Conservation (phyloP, 2,888 invertebrate species). For the Chrysolina oricalcia region DNA sequence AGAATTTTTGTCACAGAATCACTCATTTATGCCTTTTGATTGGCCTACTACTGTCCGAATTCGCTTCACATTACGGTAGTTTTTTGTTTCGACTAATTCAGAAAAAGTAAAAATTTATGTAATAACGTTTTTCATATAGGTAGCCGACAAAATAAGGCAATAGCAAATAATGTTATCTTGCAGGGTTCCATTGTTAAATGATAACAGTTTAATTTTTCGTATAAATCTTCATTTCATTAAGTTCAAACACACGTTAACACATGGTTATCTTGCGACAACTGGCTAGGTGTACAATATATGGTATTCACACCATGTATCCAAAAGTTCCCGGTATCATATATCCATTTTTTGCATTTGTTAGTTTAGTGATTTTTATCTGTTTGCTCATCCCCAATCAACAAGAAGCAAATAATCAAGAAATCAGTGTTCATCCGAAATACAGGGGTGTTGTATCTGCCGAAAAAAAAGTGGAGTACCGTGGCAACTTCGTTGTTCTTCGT, state of each 20-base stretch:
- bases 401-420: background rate
- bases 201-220: background rate
- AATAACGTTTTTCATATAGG: background rate
- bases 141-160: background rate
- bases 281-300: too few species aligned
- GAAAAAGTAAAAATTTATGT: too few species aligned
- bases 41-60: too few species aligned
- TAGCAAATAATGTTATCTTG: constrained; percentile 1
- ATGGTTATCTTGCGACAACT: background rate
- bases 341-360: constrained; percentile 10
- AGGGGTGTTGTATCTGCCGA: background rate
- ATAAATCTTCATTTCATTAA: background rate
- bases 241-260: background rate
- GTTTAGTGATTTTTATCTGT: constrained; percentile 1
- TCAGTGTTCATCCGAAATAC: background rate
- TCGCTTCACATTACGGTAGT: too few species aligned
- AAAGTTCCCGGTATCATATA: background rate
- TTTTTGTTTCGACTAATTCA: too few species aligned
- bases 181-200: background rate
- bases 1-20: too few species aligned
- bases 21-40: too few species aligned
- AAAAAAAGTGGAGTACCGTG: constrained; percentile 49
- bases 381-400: constrained; percentile 5
- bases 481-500: constrained; percentile 83
- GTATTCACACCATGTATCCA: background rate